phyloP scores from a whole-genome alignment of 64 coral and sea anemone genomes.

The Acropora yongei region DNA sequence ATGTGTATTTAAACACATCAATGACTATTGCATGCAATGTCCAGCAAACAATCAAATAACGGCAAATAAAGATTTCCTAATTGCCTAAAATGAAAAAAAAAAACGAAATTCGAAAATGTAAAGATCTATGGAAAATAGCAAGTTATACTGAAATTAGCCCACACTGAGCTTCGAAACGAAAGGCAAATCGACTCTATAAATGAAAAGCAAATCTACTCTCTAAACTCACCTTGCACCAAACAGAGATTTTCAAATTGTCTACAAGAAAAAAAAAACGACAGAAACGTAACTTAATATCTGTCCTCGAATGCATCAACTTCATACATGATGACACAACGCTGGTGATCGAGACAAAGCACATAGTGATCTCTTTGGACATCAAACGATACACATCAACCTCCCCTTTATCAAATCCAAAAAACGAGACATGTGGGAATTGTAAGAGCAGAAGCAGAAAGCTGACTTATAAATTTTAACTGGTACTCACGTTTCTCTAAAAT shows the following conservation, averaged over 20 bases:
- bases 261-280: neutral
- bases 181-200: neutral
- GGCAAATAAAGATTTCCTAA: too few species aligned
- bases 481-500: too few species aligned
- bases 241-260: neutral
- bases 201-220: neutral
- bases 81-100: too few species aligned
- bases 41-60: too few species aligned
- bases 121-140: neutral
- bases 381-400: neutral
- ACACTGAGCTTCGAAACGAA: neutral
- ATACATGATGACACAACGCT: neutral
- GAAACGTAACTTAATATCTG: neutral
- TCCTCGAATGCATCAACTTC: neutral
- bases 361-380: neutral
- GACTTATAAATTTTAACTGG: too few species aligned
- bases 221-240: slow-evolving; percentile 11
- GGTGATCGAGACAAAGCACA: neutral
- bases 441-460: too few species aligned
- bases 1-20: too few species aligned
- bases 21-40: too few species aligned
- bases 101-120: too few species aligned
- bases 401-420: too few species aligned
- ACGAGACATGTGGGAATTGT: too few species aligned
- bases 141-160: neutral